A percentile compares a stretch with the other conserved stretches of the same genome.
Evolutionary conservation across 2,888 invertebrate genomes (phyloP).

Genomic region (Lycophotia porphyrea): DNA sequence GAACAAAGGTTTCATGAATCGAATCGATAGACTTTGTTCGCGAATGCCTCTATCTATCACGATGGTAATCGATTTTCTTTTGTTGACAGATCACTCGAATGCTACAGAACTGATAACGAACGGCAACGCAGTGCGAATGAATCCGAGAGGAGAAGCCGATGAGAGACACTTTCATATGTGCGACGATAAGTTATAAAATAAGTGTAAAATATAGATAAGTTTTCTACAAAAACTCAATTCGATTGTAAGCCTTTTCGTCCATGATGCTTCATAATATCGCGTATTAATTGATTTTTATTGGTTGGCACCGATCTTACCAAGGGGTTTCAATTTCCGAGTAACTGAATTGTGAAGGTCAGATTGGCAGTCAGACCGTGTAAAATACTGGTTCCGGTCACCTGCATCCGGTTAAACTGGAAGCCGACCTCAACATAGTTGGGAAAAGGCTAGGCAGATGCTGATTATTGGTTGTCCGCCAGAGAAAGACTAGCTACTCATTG

Average conservation of each 20-base stretch:
- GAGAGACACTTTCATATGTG: conserved; percentile 71
- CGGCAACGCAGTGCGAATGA: conserved; percentile 79
- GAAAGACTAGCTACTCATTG: not conserved
- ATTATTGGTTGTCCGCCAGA: not conserved
- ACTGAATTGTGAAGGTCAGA: not conserved
- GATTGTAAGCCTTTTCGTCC: conserved; percentile 21
- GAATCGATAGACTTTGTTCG: conserved; percentile 4
- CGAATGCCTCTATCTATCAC: not conserved
- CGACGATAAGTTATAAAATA: conserved; percentile 78
- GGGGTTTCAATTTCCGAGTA: not conserved
- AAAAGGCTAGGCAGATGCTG: not conserved
- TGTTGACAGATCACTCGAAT: conserved; percentile 80
- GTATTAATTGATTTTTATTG: not conserved
- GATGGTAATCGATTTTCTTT: conserved; percentile 44
- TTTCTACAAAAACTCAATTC: conserved; percentile 48
- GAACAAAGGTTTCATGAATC: conserved; percentile 14
- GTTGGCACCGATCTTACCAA: not conserved
- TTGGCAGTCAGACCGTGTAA: not conserved
- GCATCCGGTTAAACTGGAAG: not conserved
- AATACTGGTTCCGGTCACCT: not conserved
- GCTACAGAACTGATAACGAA: conserved; percentile 79
- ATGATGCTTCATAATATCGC: not conserved
- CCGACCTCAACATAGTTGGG: not conserved
- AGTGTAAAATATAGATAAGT: conserved; percentile 54
- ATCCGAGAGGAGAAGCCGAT: conserved; percentile 76